Evolutionary conservation across 37 sponge, comb jelly and placozoan species (phyloP).

Genomic region (Amphimedon queenslandica): DNA sequence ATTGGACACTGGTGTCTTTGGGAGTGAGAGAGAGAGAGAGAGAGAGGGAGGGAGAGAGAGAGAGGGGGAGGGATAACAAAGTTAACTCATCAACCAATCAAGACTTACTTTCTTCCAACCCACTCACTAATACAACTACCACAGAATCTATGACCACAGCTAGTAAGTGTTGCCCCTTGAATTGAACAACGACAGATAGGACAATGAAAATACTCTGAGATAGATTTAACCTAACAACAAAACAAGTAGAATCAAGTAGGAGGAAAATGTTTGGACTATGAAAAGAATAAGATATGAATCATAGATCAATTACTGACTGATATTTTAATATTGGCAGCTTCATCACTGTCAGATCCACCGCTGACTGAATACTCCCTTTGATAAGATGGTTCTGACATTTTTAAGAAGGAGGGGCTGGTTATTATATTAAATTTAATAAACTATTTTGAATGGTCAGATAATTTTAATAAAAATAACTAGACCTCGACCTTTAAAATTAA

Average conservation of each 20-base stretch:
- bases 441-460: no score
- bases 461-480: no score
- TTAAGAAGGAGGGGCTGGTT: no score
- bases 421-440: no score
- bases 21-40: conserved; percentile 2
- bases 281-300: no score
- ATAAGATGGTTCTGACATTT: neutral
- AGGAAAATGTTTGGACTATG: no score
- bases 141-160: conserved; percentile 73
- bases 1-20: conserved; percentile 60
- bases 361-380: neutral
- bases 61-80: conserved; percentile 7
- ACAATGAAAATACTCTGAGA: conserved; percentile 56
- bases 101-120: conserved; percentile 43
- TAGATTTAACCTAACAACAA: conserved; percentile 33
- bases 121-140: conserved; percentile 67
- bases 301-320: neutral
- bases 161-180: conserved; percentile 26
- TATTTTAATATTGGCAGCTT: neutral
- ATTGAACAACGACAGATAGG: conserved; percentile 48
- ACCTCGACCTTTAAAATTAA: no score
- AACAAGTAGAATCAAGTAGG: no score
- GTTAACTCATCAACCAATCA: no score
- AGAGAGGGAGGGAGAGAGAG: conserved; percentile 21
- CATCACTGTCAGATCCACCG: neutral